Evolutionary conservation across 2,888 invertebrate species (phyloP).

Genomic region (Drosophila fulvimacula): DNA sequence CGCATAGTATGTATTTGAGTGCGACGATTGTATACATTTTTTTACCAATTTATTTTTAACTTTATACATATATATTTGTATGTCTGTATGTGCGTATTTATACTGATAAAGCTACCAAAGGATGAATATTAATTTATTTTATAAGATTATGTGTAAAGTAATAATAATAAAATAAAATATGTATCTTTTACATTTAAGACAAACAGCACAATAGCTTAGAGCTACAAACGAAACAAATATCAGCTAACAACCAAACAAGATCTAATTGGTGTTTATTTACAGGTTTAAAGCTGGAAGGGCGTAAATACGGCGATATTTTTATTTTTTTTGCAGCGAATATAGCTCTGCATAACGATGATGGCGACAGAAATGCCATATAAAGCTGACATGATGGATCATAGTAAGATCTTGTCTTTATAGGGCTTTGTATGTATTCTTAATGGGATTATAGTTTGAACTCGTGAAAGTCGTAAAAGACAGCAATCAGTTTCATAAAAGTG

Average conservation of each 20-base stretch:
- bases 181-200: constrained; percentile 60
- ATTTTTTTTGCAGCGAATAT: background rate
- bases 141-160: constrained; percentile 76
- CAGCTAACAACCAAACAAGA: constrained; percentile 24
- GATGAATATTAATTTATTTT: constrained; percentile 76
- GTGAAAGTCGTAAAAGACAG: too few species aligned
- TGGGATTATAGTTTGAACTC: too few species aligned
- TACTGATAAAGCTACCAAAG: constrained; percentile 74
- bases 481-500: too few species aligned
- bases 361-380: too few species aligned
- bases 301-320: background rate
- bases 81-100: constrained; percentile 75
- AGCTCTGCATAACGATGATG: too few species aligned
- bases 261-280: constrained; percentile 5
- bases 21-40: constrained; percentile 64
- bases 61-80: constrained; percentile 68
- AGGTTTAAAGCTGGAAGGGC: too few species aligned
- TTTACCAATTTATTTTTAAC: constrained; percentile 75
- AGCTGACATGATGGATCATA: too few species aligned
- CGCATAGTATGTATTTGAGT: constrained; percentile 56
- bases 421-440: too few species aligned
- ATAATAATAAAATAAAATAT: constrained; percentile 60
- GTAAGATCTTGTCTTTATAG: too few species aligned
- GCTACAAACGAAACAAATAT: constrained; percentile 32
- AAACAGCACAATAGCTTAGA: constrained; percentile 31